Evolutionary conservation across 2,888 invertebrate genomes (phyloP), one percentile per base, ranked within the genome.

Genomic region (Ceriagrion tenellum): DNA sequence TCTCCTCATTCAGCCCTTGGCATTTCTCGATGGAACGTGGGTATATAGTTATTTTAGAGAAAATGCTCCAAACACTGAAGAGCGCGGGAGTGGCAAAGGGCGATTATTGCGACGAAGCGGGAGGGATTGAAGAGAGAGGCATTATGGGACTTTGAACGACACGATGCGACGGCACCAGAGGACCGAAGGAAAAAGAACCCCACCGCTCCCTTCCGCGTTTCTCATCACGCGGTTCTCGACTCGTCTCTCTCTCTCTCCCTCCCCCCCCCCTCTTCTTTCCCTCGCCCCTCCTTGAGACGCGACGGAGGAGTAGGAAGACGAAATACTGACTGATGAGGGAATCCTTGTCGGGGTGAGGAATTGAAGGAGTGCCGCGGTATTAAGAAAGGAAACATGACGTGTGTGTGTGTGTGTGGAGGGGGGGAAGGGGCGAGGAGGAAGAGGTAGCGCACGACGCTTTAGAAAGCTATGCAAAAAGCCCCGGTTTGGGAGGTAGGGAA

Each of bases 331-430:
- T 74, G 93, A 93, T 93, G 93, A 93, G 93, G 93, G 69, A 93
- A 74, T 81, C 81, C 81, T 81, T 81, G 81, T 81, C 81, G 93
- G 69, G 59, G 59, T 30, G 59, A 59, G 59, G 93, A 69, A 93
- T 13, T 93, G 69, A 69, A 69, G 93, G 93, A 74, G 93, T 47
- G 91, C 81, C 12, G 81, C 16, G 91, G 91, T 40, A 63, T 91
- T 91, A 69, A 63, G 91, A 63, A 63, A 47, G 63, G 91, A 91
- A 91, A 91, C 91, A 91, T 63, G 93, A 74, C 74, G 93, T 93
- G 93, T 26, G 93, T 3, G n/a, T n/a, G n/a, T n/a, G n/a, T n/a
- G n/a, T n/a, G n/a, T n/a, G n/a, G n/a, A n/a, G n/a, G n/a, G n/a
- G n/a, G 89, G 47, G 18, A n/a, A 55, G 40, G n/a, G 55, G 55